phyloP scores from a whole-genome alignment of 1,140 invertebrate genomes.

The Megathymus violae region DNA sequence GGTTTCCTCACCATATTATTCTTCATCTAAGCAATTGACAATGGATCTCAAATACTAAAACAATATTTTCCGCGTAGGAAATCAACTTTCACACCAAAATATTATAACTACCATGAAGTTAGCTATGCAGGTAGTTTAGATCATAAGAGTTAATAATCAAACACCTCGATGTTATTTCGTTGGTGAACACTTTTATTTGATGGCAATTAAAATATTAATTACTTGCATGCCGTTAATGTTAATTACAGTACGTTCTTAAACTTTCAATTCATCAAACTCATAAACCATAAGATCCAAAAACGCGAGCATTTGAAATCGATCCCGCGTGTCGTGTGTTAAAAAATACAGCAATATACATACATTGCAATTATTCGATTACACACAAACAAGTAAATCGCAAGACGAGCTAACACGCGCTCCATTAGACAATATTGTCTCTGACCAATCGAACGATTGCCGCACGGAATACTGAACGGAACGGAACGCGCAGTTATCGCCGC shows the following conservation, averaged over 20 bases:
- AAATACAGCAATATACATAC: slow-evolving; percentile 35
- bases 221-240: slow-evolving; percentile 48
- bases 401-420: slow-evolving; percentile 45
- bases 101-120: too few relatives aligned
- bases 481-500: slow-evolving; percentile 18
- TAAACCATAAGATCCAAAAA: slow-evolving; percentile 63
- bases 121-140: neutral
- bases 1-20: too few relatives aligned
- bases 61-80: too few relatives aligned
- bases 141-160: slow-evolving; percentile 16
- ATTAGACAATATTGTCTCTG: slow-evolving; percentile 68
- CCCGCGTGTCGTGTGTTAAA: slow-evolving; percentile 55
- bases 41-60: too few relatives aligned
- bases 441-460: slow-evolving; percentile 52
- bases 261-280: slow-evolving; percentile 62
- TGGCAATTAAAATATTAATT: slow-evolving; percentile 50
- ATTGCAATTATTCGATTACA: slow-evolving; percentile 68
- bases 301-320: slow-evolving; percentile 58
- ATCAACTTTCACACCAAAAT: too few relatives aligned
- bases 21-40: too few relatives aligned
- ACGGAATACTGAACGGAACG: slow-evolving; percentile 33
- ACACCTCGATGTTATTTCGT: neutral
- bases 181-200: slow-evolving; percentile 19
- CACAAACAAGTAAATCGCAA: slow-evolving; percentile 57
- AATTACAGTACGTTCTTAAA: slow-evolving; percentile 38